phyloP scores from a whole-genome alignment of 2,113 vertebrate genomes.

The Gasterosteus aculeatus region DNA sequence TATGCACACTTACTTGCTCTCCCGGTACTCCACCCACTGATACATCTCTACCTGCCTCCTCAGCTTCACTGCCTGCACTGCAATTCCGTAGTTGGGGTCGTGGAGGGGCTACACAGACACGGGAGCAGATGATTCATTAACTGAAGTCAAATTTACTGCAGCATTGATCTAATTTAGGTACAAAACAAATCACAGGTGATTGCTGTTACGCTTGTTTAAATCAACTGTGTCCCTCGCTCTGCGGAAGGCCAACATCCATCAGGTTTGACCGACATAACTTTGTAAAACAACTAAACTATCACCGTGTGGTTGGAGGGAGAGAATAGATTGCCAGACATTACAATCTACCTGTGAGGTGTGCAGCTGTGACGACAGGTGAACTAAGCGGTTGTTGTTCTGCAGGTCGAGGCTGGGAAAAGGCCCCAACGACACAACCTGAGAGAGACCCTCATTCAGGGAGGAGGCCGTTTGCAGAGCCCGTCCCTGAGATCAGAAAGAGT shows the following conservation, averaged over 20 bases:
- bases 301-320: background rate
- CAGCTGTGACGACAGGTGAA: conserved; percentile 87
- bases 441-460: conserved; percentile 90
- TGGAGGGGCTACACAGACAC: conserved; percentile 85
- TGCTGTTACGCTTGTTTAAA: background rate
- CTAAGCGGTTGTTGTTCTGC: conserved; percentile 86
- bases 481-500: conserved; percentile 78
- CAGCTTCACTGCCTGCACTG: conserved; percentile 91
- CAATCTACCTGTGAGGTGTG: conserved; percentile 85
- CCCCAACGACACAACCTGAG: conserved; percentile 84
- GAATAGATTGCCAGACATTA: background rate
- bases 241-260: background rate
- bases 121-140: background rate
- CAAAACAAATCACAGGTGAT: background rate
- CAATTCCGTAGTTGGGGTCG: conserved; percentile 93
- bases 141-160: background rate
- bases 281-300: background rate
- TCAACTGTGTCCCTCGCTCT: background rate
- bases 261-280: background rate
- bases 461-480: conserved; percentile 85
- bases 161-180: background rate
- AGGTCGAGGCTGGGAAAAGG: conserved; percentile 78
- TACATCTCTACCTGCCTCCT: conserved; percentile 96
- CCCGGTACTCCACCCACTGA: conserved; percentile 94
- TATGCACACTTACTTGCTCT: conserved; percentile 85